These are phyloP conservation scores for Bilobella aurantiaca DNA, from an alignment of 1,140 invertebrate species.

Conservation along the genomic window DNA sequence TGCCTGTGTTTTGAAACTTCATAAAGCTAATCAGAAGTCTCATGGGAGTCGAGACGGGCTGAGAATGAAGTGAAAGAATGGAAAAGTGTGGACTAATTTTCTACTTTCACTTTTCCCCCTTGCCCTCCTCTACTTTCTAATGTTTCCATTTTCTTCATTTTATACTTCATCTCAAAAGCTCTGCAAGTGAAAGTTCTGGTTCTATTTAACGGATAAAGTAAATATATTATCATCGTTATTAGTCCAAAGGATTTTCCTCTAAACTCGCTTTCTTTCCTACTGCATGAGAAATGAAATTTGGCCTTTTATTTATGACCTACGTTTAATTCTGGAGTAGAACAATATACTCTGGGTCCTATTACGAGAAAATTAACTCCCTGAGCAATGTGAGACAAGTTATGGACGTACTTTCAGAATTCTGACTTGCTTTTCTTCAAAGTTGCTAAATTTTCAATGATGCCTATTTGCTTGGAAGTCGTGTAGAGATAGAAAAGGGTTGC, in stretches of 20 bases:
- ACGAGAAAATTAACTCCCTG: no score
- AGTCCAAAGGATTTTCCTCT: conserved; percentile 1
- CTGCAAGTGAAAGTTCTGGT: no score
- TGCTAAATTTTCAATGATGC: no score
- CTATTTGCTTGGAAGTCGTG: no score
- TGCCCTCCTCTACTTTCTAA: conserved; percentile 4
- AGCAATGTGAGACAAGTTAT: neutral
- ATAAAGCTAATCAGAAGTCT: conserved; percentile 1
- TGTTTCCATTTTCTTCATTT: neutral
- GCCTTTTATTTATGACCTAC: neutral
- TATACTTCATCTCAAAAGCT: neutral
- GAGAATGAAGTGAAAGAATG: no score
- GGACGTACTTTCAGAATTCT: neutral
- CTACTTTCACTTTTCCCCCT: neutral
- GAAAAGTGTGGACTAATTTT: conserved; percentile 5
- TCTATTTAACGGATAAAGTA: neutral
- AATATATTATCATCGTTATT: conserved; percentile 3
- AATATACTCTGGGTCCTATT: no score
- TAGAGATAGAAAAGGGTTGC: no score
- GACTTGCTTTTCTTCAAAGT: no score
- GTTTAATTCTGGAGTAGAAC: no score
- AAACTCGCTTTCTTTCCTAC: neutral
- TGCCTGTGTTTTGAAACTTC: no score
- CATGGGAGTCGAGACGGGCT: neutral
- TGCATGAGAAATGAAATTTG: conserved; percentile 5